A percentile compares a stretch with the other conserved stretches of the same genome.
Evolutionary conservation across 1,140 invertebrate species (phyloP).

Genomic region (Drosophila leontia): DNA sequence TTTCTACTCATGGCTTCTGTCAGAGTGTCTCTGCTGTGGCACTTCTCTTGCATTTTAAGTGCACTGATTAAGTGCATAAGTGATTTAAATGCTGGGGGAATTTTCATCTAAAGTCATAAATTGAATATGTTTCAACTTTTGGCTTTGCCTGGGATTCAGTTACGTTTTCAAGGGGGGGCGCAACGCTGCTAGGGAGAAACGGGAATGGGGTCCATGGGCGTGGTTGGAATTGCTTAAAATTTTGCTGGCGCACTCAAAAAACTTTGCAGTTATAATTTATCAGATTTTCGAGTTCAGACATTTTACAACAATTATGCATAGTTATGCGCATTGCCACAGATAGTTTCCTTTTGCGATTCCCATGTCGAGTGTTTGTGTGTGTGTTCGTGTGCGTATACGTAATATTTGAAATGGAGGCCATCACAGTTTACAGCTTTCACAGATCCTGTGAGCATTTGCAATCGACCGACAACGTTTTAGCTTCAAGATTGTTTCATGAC

Average conservation of each 20-base stretch:
- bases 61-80: conserved; percentile 69
- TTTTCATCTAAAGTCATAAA: conserved; percentile 67
- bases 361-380: conserved; percentile 2
- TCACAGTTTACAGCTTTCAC: conserved; percentile 28
- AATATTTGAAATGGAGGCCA: conserved; percentile 39
- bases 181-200: neutral
- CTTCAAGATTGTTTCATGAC: conserved; percentile 14
- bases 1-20: conserved; percentile 42
- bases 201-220: conserved; percentile 12
- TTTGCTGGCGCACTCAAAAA: conserved; percentile 59
- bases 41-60: conserved; percentile 65
- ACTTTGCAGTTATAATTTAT: conserved; percentile 71
- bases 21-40: conserved; percentile 39
- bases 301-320: conserved; percentile 69
- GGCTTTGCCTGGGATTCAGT: conserved; percentile 47
- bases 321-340: conserved; percentile 63
- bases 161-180: conserved; percentile 1
- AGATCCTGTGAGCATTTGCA: conserved; percentile 33
- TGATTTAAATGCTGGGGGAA: conserved; percentile 67
- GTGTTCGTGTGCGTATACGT: conserved; percentile 32
- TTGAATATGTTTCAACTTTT: conserved; percentile 72
- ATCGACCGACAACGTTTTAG: conserved; percentile 38
- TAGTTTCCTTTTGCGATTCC: conserved; percentile 48
- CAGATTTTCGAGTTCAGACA: conserved; percentile 68
- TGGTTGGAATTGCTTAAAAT: conserved; percentile 53